These are phyloP conservation scores for Eumeta japonica DNA, from an alignment of 1,140 invertebrate genomes.

Conservation along the genomic window DNA sequence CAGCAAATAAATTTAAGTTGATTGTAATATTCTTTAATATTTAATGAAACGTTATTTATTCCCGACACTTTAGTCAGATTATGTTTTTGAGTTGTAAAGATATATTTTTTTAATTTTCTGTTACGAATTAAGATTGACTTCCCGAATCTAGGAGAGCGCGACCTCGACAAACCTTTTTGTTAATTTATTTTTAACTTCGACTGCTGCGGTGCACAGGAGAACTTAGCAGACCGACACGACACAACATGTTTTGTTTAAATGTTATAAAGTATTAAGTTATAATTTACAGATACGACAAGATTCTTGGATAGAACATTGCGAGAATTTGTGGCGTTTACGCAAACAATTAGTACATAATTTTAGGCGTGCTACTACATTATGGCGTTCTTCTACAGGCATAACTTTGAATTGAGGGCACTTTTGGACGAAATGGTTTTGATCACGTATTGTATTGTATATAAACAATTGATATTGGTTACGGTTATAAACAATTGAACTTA, in stretches of 20 bases:
- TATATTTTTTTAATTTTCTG: background rate
- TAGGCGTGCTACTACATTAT: too few species aligned
- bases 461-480: too few species aligned
- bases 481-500: too few species aligned
- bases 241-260: background rate
- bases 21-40: background rate
- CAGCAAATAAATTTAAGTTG: too few species aligned
- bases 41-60: constrained; percentile 1
- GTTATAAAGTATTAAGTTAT: constrained; percentile 1
- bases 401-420: too few species aligned
- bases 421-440: too few species aligned
- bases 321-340: too few species aligned
- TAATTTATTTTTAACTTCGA: background rate
- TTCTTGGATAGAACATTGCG: too few species aligned
- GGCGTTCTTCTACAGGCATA: too few species aligned
- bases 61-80: background rate
- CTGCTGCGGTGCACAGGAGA: background rate
- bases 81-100: too few species aligned
- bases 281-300: background rate
- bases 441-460: too few species aligned
- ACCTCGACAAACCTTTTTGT: background rate
- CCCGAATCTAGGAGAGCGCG: constrained; percentile 2
- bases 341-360: too few species aligned
- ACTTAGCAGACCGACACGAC: background rate
- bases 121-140: background rate